Conservation (phyloP, 2,888 invertebrate species). For the Amphipoea oculea region DNA sequence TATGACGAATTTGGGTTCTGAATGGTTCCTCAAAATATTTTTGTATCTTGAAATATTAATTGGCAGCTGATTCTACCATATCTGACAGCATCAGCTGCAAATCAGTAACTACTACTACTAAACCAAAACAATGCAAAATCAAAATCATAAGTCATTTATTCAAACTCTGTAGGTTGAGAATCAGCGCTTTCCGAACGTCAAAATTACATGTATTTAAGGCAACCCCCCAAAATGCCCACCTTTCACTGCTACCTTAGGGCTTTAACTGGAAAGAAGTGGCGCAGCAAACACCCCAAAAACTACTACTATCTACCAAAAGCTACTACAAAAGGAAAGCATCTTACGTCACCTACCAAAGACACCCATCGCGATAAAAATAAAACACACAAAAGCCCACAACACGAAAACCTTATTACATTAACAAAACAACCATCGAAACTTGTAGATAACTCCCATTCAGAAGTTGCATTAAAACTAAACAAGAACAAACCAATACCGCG, state of each 20-base stretch:
- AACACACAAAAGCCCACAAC: conserved; percentile 17
- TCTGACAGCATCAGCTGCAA: background rate
- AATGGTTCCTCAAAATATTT: background rate
- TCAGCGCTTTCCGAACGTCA: background rate
- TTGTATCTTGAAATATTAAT: background rate
- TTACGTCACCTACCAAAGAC: background rate
- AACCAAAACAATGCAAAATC: background rate
- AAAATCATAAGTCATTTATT: background rate
- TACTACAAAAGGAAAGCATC: background rate
- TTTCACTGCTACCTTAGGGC: background rate
- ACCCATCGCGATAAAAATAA: conserved; percentile 25
- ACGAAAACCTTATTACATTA: conserved; percentile 30
- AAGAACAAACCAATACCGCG: conserved; percentile 46
- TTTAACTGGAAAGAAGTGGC: background rate
- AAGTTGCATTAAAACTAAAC: conserved; percentile 59
- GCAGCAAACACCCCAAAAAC: background rate
- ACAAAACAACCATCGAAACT: conserved; percentile 49
- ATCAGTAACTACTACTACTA: too few species aligned
- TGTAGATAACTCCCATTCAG: conserved; percentile 47
- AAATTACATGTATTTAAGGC: background rate
- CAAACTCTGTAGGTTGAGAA: background rate
- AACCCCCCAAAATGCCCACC: background rate
- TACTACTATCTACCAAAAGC: background rate
- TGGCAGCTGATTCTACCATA: background rate
- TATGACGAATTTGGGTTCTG: background rate